Evolutionary conservation across 1,140 invertebrate species (phyloP).

Genomic region (Leptonema lineaticorne): DNA sequence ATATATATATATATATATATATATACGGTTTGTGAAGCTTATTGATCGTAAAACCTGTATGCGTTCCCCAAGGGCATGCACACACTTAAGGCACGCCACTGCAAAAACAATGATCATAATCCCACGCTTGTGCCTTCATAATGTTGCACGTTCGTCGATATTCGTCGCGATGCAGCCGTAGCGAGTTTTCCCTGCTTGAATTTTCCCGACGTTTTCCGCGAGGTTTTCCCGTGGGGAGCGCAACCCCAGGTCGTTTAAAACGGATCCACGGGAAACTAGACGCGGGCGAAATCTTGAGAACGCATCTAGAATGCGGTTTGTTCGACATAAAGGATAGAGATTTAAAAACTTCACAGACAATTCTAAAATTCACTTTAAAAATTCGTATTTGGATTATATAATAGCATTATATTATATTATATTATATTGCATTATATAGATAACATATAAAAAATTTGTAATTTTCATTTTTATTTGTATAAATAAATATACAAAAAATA

Average conservation of each 20-base stretch:
- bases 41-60: conserved; percentile 4
- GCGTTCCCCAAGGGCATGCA: not conserved
- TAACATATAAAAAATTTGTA: not conserved
- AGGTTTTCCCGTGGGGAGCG: not conserved
- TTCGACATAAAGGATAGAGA: not conserved
- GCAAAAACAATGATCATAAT: conserved; percentile 19
- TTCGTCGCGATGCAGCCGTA: conserved; percentile 8
- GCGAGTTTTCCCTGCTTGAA: not conserved
- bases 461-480: not conserved
- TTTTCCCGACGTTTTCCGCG: conserved; percentile 11
- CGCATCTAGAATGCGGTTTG: not conserved
- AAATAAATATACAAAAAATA: not conserved
- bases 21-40: no score
- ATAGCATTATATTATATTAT: no score
- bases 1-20: no score
- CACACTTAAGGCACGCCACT: not conserved
- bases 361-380: not conserved
- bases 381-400: no score
- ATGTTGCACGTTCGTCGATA: not conserved
- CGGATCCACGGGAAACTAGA: not conserved
- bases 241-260: not conserved
- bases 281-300: not conserved
- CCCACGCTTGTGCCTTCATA: conserved; percentile 6
- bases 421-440: no score
- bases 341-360: conserved; percentile 13